phyloP scores from a whole-genome alignment of 2,888 invertebrate genomes.

The Nomada ruficornis region DNA sequence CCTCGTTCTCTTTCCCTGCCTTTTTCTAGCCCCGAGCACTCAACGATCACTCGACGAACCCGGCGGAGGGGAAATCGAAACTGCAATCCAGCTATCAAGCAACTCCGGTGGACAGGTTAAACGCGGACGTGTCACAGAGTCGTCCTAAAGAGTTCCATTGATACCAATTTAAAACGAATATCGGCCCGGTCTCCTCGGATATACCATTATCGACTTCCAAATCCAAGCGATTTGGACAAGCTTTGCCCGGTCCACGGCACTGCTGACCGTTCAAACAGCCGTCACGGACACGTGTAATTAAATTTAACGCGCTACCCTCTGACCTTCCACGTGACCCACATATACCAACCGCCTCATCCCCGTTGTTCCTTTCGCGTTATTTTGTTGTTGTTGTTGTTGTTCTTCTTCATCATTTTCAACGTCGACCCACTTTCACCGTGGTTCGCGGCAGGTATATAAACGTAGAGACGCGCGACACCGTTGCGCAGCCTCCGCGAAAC shows the following conservation, averaged over 20 bases:
- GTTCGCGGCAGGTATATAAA: constrained; percentile 1
- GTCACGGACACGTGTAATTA: constrained; percentile 83
- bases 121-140: constrained; percentile 52
- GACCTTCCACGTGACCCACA: constrained; percentile 62
- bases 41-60: constrained; percentile 16
- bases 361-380: constrained; percentile 3
- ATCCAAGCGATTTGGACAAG: constrained; percentile 56
- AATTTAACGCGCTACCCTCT: constrained; percentile 76
- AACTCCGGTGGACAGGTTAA: constrained; percentile 43
- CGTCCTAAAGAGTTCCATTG: constrained; percentile 55
- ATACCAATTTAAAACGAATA: constrained; percentile 59
- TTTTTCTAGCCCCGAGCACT: background rate
- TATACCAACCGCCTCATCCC: constrained; percentile 18
- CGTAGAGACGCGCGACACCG: background rate
- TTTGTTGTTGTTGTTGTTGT: too few species aligned
- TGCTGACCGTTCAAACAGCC: constrained; percentile 76
- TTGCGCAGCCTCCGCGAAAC: constrained; percentile 17
- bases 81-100: constrained; percentile 49
- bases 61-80: background rate
- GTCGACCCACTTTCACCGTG: background rate
- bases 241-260: constrained; percentile 48
- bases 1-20: background rate
- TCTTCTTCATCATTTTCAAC: background rate
- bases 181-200: constrained; percentile 52
- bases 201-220: constrained; percentile 59